Base-by-base conservation (phyloP, 2,888 invertebrate species). In the Calliopum simillimum region DNA sequence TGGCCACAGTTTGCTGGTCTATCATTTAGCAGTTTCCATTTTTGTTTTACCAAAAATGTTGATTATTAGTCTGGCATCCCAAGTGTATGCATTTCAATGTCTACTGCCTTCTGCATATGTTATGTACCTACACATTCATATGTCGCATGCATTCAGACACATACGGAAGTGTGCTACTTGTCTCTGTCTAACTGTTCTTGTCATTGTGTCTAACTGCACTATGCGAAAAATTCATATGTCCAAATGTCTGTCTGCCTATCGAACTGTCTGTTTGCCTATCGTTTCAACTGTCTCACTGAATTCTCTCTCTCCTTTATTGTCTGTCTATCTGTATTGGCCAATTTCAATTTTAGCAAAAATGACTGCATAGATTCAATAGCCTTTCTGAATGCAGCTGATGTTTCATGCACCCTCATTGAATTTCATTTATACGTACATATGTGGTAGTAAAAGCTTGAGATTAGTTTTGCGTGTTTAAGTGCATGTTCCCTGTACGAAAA, bases 241-340 rank as follows among this genome's bases (percentile, higher is more conserved):
- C 33, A 33, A 33, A 33, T 61, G 14, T 44, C 44, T 43, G 53
- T 23, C 46, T 66, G 46, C 16, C 56, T 33, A 6, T 33, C 5
- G 8, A 33, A 8, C 33, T 33, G 33, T 8, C 33, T 33, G 33
- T 33, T 33, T 33, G 33, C 8, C 8, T 8, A 6, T 33, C 5
- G 8, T 33, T 33, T 33, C 33, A 33, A 33, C 33, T 33, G 33
- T 33, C 33, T 33, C 33, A 8, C 33, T n/a, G n/a, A 33, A 33
- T 51, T 64, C 46, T 56, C 56, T 66, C 19, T 19, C 3, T 43
- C 23, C n/a, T n/a, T n/a, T n/a, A 21, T 33, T 56, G 56, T 62
- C 63, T 64, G 70, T 72, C 74, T 73, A 71, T 75, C 74, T 71
- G n/a, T n/a, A 75, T 74, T 74, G 74, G 76, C 71, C 64, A 73